A percentile compares a stretch with the other conserved stretches of the same genome.
phyloP scores from a whole-genome alignment of 53 echinoderm and acorn worm species.

The Pentamera pediparva region DNA sequence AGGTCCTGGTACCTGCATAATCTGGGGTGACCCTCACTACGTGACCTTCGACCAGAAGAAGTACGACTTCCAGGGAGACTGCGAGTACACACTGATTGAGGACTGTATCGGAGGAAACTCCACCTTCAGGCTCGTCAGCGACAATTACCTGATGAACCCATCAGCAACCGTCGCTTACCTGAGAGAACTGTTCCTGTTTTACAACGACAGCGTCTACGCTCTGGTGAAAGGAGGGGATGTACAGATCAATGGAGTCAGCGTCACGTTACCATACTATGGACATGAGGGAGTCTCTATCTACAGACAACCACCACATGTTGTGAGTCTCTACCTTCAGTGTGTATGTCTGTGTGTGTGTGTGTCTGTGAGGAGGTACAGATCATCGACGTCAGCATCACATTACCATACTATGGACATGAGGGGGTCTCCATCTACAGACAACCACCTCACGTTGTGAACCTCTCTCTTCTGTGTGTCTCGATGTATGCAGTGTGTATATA shows the following conservation, averaged over 20 bases:
- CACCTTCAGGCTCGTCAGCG: conserved; percentile 55
- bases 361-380: too few relatives aligned
- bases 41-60: conserved; percentile 64
- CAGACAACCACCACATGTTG: too few relatives aligned
- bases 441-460: too few relatives aligned
- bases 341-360: too few relatives aligned
- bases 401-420: too few relatives aligned
- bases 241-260: conserved; percentile 44
- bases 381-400: too few relatives aligned
- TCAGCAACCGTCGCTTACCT: conserved; percentile 57
- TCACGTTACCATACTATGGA: conserved; percentile 43
- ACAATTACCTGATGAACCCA: conserved; percentile 58
- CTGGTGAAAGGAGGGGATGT: conserved; percentile 47
- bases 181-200: conserved; percentile 45
- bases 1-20: conserved; percentile 53
- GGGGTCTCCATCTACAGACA: too few relatives aligned
- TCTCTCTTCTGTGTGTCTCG: too few relatives aligned
- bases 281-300: too few relatives aligned
- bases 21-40: conserved; percentile 97
- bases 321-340: too few relatives aligned
- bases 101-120: conserved; percentile 35
- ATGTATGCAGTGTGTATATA: too few relatives aligned
- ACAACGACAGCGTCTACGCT: conserved; percentile 29
- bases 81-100: conserved; percentile 71
- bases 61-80: conserved; percentile 94